Evolutionary conservation across 2,888 invertebrate species (phyloP), one percentile per base, ranked within the genome.

Genomic region (Stictocephala bisonia): DNA sequence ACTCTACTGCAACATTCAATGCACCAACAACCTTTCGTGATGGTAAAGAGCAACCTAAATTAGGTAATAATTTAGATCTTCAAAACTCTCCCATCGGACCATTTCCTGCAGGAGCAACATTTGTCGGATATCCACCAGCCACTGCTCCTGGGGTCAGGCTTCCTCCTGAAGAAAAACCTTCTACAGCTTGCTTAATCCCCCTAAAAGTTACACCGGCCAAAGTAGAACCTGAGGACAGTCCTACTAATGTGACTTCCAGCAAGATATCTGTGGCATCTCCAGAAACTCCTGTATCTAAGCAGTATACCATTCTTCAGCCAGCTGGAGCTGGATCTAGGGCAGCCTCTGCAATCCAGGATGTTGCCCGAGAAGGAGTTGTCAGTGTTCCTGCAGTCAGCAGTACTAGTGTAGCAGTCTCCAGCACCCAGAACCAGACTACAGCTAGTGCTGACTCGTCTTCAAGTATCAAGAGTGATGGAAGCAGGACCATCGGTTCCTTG

Each of bases 231-330:
- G 73, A 74, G 75, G 72, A 77, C 70, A 79, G 11, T 79, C 77
- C 51, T 27, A 77, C 77, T 58, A 78, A 83, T 70, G 72, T 82
- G 0, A 79, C 81, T 22, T 79, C 82, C 50, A 81, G 71, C 83
- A 88, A 83, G 79, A 51, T 72, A 29, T 44, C 67, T 29, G 66
- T 53, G 20, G 18, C 60, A 75, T 81, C 80, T 83, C 71, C 71
- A 35, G 71, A 74, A 27, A 35, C 40, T 11, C 72, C 76, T 0
- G 72, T 68, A 11, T 90, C 90, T 75, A 95, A 95, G 85, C 94
- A 94, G 83, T 95, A 94, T 82, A 95, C 94, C 75, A 94, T 94
- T 79, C 86, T 95, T 76, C 94, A 95, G 84, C 94, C 94, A 0
- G 94, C 94, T 11, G 91, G 91, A 29, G 88, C 90, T 0, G 92